Evolutionary conservation across 2,797 vertebrate genomes (phyloP), one percentile per base, ranked within the genome.

Genomic region (Coranthus polyacanthus): DNA sequence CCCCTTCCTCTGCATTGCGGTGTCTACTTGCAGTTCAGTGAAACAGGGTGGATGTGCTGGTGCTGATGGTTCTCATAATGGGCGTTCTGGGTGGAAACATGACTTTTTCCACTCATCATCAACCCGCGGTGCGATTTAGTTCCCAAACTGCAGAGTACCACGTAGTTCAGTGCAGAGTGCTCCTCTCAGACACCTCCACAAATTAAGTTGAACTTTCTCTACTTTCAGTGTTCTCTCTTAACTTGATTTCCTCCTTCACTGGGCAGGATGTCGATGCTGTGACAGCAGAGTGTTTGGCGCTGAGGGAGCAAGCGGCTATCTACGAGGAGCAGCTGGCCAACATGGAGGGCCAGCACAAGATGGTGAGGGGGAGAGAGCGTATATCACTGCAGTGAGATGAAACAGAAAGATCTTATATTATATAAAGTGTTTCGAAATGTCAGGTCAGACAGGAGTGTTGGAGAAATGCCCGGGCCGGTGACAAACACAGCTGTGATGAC

Each of bases 271-370:
- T 94, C 68, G 91, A 95, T 59, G 73, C 68, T 51, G 76, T 90
- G 82, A 93, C 92, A 44, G 86, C 85, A 10, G 89, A 90, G 77
- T 94, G 93, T 76, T 88, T 94, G 89, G 93, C 92, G 5, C 83
- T 94, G 80, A 91, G 88, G 88, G 92, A 94, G 56, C 93, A 92
- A 91, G 90, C 84, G 61, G 72, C 74, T 62, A 91, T 94, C 86
- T 94, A 93, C 12, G 88, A 93, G 75, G 81, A 90, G 75, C 92
- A 95, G 92, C 90, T 94, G 81, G 84, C 79, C 59, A 41, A 83
- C 67, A 78, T 92, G 89, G 90, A 92, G 76, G 74, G 80, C 61
- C 82, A 88, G 75, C 93, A 93, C 13, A 76, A 78, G 38, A 72
- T 20, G 91, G 93, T 94, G 81, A 92, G 88, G 46, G 34, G 41